A percentile compares a stretch with the other conserved stretches of the same genome.
These are phyloP conservation scores for Chrysomallon squamiferum DNA, from an alignment of 1,140 invertebrate genomes.

Conservation along the genomic window DNA sequence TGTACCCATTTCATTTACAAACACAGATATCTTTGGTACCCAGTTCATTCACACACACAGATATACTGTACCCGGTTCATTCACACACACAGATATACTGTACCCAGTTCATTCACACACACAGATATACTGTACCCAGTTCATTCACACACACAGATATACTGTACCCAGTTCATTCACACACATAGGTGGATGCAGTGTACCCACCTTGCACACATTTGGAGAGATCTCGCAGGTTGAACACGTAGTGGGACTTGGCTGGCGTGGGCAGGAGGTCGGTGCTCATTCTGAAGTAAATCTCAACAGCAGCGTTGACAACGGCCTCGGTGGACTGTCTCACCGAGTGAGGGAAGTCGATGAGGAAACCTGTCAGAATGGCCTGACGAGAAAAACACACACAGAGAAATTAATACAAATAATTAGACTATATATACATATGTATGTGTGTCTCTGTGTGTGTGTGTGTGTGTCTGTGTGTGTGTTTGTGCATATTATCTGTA, in stretches of 20 bases:
- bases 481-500: too few relatives aligned
- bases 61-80: too few relatives aligned
- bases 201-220: constrained; percentile 63
- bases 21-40: too few relatives aligned
- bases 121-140: too few relatives aligned
- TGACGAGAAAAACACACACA: constrained; percentile 45
- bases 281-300: constrained; percentile 63
- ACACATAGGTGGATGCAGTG: not conserved
- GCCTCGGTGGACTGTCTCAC: constrained; percentile 66
- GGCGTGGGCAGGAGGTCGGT: constrained; percentile 64
- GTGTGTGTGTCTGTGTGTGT: not conserved
- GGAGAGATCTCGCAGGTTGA: constrained; percentile 64
- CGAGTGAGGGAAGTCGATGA: constrained; percentile 64
- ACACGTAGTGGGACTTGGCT: constrained; percentile 65
- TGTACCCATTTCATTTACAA: too few relatives aligned
- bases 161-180: too few relatives aligned
- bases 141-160: too few relatives aligned
- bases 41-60: too few relatives aligned
- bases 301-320: constrained; percentile 61
- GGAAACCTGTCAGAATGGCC: constrained; percentile 78
- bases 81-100: too few relatives aligned
- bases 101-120: too few relatives aligned
- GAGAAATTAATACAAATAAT: not conserved
- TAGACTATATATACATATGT: not conserved
- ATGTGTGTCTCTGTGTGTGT: not conserved